phyloP scores from a whole-genome alignment of 2,113 vertebrate genomes.

The Setophaga kirtlandii region DNA sequence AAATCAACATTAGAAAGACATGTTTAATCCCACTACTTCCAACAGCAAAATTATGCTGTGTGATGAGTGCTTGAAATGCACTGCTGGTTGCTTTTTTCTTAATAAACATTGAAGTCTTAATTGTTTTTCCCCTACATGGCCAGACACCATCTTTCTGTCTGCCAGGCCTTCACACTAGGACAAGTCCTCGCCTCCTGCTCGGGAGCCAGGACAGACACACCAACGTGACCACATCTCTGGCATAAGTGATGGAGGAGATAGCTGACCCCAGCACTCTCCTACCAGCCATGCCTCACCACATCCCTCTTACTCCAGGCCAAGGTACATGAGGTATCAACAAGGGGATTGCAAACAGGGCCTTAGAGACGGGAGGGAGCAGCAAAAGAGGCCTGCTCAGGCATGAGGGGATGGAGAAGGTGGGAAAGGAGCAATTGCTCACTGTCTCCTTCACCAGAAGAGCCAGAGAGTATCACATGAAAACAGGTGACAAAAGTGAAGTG shows the following conservation, averaged over 20 bases:
- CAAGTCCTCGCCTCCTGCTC: not conserved
- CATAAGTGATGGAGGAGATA: not conserved
- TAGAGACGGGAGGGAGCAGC: not conserved
- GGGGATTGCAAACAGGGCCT: not conserved
- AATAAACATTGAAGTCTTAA: constrained; percentile 46
- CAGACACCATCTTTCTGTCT: constrained; percentile 2
- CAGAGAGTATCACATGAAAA: not conserved
- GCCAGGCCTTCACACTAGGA: constrained; percentile 2
- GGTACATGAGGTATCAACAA: not conserved
- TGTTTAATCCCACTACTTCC: constrained; percentile 34
- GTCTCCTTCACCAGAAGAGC: not conserved
- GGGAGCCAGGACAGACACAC: rapidly evolving
- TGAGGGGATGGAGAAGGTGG: not conserved
- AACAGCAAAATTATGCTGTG: constrained; percentile 23
- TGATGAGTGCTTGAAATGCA: constrained; percentile 35
- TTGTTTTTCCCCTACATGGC: not conserved
- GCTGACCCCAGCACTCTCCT: not conserved
- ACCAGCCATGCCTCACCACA: not conserved
- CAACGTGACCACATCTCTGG: not conserved
- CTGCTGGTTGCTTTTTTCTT: constrained; percentile 51
- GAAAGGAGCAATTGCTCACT: not conserved
- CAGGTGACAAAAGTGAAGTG: not conserved
- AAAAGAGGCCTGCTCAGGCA: not conserved
- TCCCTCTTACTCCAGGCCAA: not conserved
- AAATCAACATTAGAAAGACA: constrained; percentile 4